Percentiles rank a stretch among this genome's conserved stretches.
Evolutionary conservation across 1,140 invertebrate genomes (phyloP).

Genomic region (Dysdera silvatica): DNA sequence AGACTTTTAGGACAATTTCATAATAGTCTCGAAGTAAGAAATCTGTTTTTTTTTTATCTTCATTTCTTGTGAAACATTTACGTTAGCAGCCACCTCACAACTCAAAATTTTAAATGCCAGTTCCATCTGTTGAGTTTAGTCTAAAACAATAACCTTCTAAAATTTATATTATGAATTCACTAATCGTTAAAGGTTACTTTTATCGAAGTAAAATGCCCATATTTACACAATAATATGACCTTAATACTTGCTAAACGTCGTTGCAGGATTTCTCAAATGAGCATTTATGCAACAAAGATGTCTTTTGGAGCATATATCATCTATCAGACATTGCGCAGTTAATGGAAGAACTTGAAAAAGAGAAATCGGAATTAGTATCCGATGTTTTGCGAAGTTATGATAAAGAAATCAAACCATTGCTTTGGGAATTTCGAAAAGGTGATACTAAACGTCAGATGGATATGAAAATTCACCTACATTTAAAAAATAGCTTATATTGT

Average conservation of each 20-base stretch:
- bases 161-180: slow-evolving; percentile 46
- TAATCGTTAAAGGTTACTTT: slow-evolving; percentile 54
- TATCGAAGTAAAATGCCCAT: no score
- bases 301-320: slow-evolving; percentile 15
- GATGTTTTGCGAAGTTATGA: slow-evolving; percentile 9
- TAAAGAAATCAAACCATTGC: not conserved
- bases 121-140: not conserved
- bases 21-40: slow-evolving; percentile 54
- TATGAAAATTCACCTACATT: not conserved
- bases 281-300: not conserved
- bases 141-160: not conserved
- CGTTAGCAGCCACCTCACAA: not conserved
- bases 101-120: not conserved
- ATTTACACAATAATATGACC: no score
- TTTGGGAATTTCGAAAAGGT: not conserved
- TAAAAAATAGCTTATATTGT: not conserved
- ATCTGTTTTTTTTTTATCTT: slow-evolving; percentile 1
- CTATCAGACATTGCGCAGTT: not conserved
- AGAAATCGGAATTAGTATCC: not conserved
- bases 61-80: not conserved
- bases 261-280: slow-evolving; percentile 5
- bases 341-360: slow-evolving; percentile 1
- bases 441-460: slow-evolving; percentile 34
- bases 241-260: no score
- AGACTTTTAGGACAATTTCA: slow-evolving; percentile 59